These are phyloP conservation scores for Junonia oenone DNA, from an alignment of 2,888 invertebrate species.

Conservation along the genomic window DNA sequence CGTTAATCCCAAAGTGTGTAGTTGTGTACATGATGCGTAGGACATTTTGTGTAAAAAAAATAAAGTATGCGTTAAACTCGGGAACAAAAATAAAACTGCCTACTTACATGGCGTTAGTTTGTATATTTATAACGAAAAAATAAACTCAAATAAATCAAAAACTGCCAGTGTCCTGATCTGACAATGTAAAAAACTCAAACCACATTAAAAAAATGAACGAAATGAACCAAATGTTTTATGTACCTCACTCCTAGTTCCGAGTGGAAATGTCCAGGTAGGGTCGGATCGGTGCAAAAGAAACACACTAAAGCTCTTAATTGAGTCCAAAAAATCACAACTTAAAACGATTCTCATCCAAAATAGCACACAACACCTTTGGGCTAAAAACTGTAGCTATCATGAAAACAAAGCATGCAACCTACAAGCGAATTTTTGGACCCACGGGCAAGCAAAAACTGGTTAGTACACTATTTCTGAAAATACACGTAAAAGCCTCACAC, in stretches of 20 bases:
- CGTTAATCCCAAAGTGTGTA: constrained; percentile 53
- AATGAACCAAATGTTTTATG: constrained; percentile 34
- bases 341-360: constrained; percentile 30
- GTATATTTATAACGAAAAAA: constrained; percentile 43
- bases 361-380: constrained; percentile 75
- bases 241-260: constrained; percentile 65
- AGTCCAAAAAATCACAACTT: constrained; percentile 68
- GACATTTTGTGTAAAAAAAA: constrained; percentile 45
- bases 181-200: constrained; percentile 41
- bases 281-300: constrained; percentile 61
- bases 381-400: constrained; percentile 34
- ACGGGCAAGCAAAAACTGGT: constrained; percentile 14
- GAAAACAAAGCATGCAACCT: constrained; percentile 51
- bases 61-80: constrained; percentile 41
- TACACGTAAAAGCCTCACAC: constrained; percentile 32
- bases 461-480: constrained; percentile 17
- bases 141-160: constrained; percentile 42
- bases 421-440: constrained; percentile 33
- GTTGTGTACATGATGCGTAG: constrained; percentile 45
- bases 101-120: constrained; percentile 63
- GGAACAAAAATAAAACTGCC: constrained; percentile 41
- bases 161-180: constrained; percentile 64
- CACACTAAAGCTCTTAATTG: constrained; percentile 60
- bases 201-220: constrained; percentile 27
- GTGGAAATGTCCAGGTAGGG: constrained; percentile 77